Base-by-base conservation (phyloP, 2,797 vertebrate genomes). In the Cyprinella venusta region DNA sequence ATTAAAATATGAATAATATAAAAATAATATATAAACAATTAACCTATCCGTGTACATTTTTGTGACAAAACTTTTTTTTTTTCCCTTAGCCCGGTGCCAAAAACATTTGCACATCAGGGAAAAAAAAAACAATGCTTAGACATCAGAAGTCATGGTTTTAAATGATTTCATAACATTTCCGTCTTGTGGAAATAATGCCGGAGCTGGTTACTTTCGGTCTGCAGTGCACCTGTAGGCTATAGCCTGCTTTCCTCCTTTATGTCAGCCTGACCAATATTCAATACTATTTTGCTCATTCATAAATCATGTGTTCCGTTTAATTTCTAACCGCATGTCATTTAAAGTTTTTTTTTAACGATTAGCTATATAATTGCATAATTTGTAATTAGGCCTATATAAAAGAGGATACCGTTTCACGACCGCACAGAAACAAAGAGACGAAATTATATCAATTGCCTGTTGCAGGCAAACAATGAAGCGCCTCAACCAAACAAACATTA, bases 161-260 rank as follows among this genome's bases (percentile, higher is more conserved):
- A 54, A 69, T 7, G 1, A 18, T 15, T 67, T 30, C 59, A 18
- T 26, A 61, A 63, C 7, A 10, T 50, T 81, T 59, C 24, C 67
- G 40, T 70, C 42, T 59, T 63, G 56, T 50, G 26, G 40, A 24
- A 38, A 64, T 67, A 64, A 64, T 52, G 30, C 56, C 68, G 68
- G 24, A 71, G 50, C 18, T 80, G 10, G 56, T 36, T 59, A 64
- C 74, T 8, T 79, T 8, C 56, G 56, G 26, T 54, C n/a, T 63
- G 40, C 15, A 26, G 26, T 59, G 79, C 83, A 85, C 83, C 83
- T 85, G 83, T 33, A 45, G 13, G 45, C 45, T 45, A 70, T 33
- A 48, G 13, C 13, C 4, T 45, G 70, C 18, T 40, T 50, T 63
- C 21, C 13, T 52, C n/a, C 24, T 71, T 63, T 24, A 38, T 63